Percentiles rank a stretch among this genome's conserved stretches.
phyloP scores from a whole-genome alignment of 2,113 vertebrate genomes.

The Bostrychus sinensis region DNA sequence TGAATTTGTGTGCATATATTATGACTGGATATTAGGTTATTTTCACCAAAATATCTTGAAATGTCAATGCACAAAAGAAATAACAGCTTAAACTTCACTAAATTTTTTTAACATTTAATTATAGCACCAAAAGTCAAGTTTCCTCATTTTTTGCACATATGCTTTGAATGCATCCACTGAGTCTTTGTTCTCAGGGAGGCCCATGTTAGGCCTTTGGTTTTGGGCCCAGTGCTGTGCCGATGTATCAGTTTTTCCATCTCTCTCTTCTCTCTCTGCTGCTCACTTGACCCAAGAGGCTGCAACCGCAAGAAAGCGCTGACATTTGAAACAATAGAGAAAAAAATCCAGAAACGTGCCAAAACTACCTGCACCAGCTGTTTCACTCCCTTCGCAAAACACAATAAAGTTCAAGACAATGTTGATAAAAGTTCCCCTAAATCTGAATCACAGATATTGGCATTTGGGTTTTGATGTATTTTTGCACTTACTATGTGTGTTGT shows the following conservation, averaged over 20 bases:
- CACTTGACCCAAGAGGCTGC: conserved; percentile 50
- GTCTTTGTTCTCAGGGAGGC: conserved; percentile 1
- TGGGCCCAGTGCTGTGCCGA: conserved; percentile 4
- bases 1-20: too few relatives aligned
- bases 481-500: too few relatives aligned
- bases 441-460: background rate
- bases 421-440: background rate
- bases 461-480: too few relatives aligned
- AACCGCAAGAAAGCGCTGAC: conserved; percentile 53
- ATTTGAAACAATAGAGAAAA: conserved; percentile 36
- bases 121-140: too few relatives aligned
- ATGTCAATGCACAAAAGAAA: too few relatives aligned
- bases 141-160: background rate
- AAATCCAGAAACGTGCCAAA: conserved; percentile 33
- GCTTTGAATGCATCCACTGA: background rate
- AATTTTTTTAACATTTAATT: too few relatives aligned
- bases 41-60: too few relatives aligned
- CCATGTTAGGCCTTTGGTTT: background rate
- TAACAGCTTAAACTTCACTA: too few relatives aligned
- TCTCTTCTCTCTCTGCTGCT: conserved; percentile 21
- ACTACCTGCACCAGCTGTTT: conserved; percentile 14
- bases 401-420: background rate
- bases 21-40: too few relatives aligned
- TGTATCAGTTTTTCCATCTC: conserved; percentile 42
- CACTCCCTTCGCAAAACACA: background rate